A percentile compares a stretch with the other conserved stretches of the same genome.
phyloP scores from a whole-genome alignment of 2,113 vertebrate species.

The Sakesphorus luctuosus region DNA sequence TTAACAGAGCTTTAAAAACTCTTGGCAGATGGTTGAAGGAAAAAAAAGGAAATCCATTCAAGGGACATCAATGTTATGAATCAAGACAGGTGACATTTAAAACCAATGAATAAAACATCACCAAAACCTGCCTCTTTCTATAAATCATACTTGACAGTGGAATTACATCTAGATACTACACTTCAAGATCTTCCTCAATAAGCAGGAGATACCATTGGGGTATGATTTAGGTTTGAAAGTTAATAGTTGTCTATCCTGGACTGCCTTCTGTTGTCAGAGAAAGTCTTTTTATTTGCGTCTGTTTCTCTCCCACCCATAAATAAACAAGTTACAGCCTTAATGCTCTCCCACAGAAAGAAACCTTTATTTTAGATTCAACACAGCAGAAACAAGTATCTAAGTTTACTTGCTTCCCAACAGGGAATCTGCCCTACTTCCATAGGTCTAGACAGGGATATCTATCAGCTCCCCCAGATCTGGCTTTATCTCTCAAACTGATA shows the following conservation, averaged over 20 bases:
- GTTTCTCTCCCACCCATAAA: fast-evolving
- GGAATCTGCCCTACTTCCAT: neutral
- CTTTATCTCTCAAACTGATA: neutral
- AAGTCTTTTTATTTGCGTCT: neutral
- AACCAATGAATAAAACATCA: constrained; percentile 62
- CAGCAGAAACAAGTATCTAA: neutral
- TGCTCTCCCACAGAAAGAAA: neutral
- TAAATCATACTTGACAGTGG: constrained; percentile 23
- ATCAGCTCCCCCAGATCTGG: neutral
- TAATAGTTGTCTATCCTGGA: neutral
- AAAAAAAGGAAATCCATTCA: constrained; percentile 25
- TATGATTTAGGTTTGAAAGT: neutral
- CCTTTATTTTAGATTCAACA: neutral
- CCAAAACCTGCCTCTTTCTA: constrained; percentile 15
- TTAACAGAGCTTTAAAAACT: constrained; percentile 45
- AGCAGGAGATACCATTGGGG: neutral
- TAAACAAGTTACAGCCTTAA: neutral
- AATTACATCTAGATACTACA: neutral
- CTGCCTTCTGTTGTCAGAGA: neutral
- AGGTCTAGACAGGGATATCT: neutral
- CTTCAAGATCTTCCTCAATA: neutral
- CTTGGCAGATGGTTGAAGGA: constrained; percentile 35
- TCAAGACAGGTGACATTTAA: constrained; percentile 67
- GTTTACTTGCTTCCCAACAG: neutral
- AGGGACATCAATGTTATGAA: constrained; percentile 40